Conservation (phyloP, 2,888 invertebrate species). For the Ophioninae sp. region DNA sequence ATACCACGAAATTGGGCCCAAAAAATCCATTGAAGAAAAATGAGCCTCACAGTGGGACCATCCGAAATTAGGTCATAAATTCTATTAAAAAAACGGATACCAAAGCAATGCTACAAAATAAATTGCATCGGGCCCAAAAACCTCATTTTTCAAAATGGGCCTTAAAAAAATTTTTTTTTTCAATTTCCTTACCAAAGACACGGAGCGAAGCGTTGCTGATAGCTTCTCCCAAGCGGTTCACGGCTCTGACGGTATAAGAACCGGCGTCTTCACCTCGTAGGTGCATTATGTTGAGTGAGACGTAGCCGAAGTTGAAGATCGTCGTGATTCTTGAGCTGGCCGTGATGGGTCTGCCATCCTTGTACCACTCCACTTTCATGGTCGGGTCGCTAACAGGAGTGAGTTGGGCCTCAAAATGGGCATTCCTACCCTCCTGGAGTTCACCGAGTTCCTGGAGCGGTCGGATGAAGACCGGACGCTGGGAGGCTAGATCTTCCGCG, state of each 20-base stretch:
- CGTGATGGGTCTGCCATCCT: conserved; percentile 96
- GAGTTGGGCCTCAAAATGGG: conserved; percentile 95
- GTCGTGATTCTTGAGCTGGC: conserved; percentile 98
- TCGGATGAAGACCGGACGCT: conserved; percentile 93
- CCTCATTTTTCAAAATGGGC: no score
- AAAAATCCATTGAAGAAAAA: no score
- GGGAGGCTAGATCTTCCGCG: conserved; percentile 90
- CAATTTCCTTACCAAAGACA: conserved; percentile 83
- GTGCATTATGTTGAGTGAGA: conserved; percentile 99
- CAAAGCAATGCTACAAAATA: no score
- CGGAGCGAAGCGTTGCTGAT: conserved; percentile 90
- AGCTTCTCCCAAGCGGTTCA: conserved; percentile 95
- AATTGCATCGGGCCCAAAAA: no score
- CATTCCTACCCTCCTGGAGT: conserved; percentile 94
- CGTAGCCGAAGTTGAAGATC: conserved; percentile 99
- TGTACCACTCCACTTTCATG: conserved; percentile 97
- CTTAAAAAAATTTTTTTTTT: background rate
- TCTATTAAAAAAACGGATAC: no score
- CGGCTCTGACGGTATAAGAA: conserved; percentile 95
- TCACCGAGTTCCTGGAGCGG: conserved; percentile 93
- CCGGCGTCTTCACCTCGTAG: conserved; percentile 99
- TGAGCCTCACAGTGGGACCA: no score
- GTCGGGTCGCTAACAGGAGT: conserved; percentile 96
- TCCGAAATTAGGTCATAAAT: no score
- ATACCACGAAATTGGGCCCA: no score